Evolutionary conservation across 2,797 vertebrate genomes (phyloP), one percentile per base, ranked within the genome.

Genomic region (Labroides dimidiatus): DNA sequence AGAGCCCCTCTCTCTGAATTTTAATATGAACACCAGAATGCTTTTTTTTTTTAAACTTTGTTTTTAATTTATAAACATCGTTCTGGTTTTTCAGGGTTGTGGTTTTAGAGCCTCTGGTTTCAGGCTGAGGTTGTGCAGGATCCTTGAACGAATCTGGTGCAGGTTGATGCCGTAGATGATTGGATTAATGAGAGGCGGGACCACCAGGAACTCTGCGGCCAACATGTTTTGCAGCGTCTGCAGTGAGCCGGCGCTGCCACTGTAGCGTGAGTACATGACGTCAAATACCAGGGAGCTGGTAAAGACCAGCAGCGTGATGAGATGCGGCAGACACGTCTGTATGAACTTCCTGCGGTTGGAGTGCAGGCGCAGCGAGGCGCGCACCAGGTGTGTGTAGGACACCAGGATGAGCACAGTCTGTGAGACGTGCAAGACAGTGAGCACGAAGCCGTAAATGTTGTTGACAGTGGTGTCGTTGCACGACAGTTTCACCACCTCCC

Each of bases 301-400:
- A 60, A 91, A 92, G 27, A 84, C 55, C 0, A 86, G 58, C 27
- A 94, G 72, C 0, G 89, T 72, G 14, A 84, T 9, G 1, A 94
- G 75, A 81, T 94, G 93, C 0, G 92, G 93, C 45, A 91, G 1
- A 19, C 92, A 93, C 0, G 90, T 93, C 80, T 93, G 91, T 10
- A 87, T 7, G 20, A 92, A 90, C 74, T 90, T 93, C 50, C 20
- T 83, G 51, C 78, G 64, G 44, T 69, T 4, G 0, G 75, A 55
- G 0, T 3, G 76, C 4, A 90, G 83, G 5, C 42, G 17, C 10
- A 88, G 23, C 0, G 89, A 79, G 0, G 81, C 81, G 0, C 45
- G 72, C 45, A 93, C 50, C 51, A 94, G 86, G n/a, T 66, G 71
- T 0, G 21, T 57, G 51, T 94, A 94, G 13, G 91, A 92, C 4